These are phyloP conservation scores for Bucco capensis DNA, from an alignment of 2,113 vertebrate genomes.

Conservation along the genomic window DNA sequence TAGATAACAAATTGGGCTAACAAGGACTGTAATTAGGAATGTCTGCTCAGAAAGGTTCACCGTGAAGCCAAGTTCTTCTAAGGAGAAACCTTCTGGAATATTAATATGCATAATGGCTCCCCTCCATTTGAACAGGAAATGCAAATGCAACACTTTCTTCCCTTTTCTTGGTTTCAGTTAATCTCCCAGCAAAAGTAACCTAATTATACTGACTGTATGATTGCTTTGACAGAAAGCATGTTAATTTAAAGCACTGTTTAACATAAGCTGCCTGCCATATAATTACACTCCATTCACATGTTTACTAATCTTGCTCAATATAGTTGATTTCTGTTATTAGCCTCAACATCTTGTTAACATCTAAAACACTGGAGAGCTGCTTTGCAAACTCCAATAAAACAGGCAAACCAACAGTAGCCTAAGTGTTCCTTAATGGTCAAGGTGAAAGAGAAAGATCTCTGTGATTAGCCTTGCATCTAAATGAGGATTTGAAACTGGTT, in stretches of 20 bases:
- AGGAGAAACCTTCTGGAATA: conserved; percentile 6
- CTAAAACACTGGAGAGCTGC: conserved; percentile 40
- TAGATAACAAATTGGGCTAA: conserved; percentile 38
- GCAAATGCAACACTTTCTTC: background rate
- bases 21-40: conserved; percentile 44
- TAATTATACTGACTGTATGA: conserved; percentile 30
- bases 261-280: conserved; percentile 58
- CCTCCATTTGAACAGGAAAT: background rate
- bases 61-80: background rate
- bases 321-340: conserved; percentile 65
- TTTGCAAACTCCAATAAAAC: conserved; percentile 60
- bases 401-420: background rate
- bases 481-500: conserved; percentile 1
- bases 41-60: conserved; percentile 29
- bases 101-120: background rate
- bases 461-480: background rate
- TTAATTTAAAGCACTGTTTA: conserved; percentile 61
- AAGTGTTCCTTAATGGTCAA: conserved; percentile 16
- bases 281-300: conserved; percentile 64
- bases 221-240: conserved; percentile 28
- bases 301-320: conserved; percentile 58
- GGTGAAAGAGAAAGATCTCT: background rate
- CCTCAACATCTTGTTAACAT: conserved; percentile 42
- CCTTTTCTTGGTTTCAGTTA: conserved; percentile 45
- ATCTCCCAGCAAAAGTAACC: conserved; percentile 21